Conservation (phyloP, 2,797 vertebrate species). For the Pelodytes ibericus region DNA sequence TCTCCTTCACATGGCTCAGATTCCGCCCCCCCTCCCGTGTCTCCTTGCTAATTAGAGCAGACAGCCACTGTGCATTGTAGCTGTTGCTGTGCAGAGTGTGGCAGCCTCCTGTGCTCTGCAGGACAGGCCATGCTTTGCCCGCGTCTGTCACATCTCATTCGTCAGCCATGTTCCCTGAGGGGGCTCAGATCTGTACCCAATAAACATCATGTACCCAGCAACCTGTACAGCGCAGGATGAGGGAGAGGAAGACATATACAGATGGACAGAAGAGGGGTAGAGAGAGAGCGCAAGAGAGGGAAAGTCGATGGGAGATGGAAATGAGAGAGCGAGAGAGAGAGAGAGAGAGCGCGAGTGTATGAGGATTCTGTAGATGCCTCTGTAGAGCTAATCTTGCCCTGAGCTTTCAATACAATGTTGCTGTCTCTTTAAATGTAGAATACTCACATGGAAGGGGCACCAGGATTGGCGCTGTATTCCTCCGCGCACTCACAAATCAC, state of each 20-base stretch:
- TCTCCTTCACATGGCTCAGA: background rate
- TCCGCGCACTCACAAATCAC: slow-evolving; percentile 90
- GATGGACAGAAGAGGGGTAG: slow-evolving; percentile 12
- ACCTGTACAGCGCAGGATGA: slow-evolving; percentile 31
- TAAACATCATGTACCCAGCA: slow-evolving; percentile 38
- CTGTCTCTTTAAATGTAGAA: background rate
- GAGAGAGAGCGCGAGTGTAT: no score
- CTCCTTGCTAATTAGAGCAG: slow-evolving; percentile 38
- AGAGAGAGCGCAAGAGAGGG: background rate
- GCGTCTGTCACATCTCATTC: slow-evolving; percentile 46
- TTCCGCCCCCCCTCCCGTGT: no score
- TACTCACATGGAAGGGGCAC: slow-evolving; percentile 87
- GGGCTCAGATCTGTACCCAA: slow-evolving; percentile 24
- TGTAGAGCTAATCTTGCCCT: background rate
- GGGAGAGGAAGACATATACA: slow-evolving; percentile 11
- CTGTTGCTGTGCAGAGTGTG: slow-evolving; percentile 35
- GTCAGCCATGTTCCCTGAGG: slow-evolving; percentile 35
- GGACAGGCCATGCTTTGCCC: slow-evolving; percentile 28
- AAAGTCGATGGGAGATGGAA: background rate
- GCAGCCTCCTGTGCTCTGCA: slow-evolving; percentile 39
- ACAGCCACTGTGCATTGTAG: slow-evolving; percentile 40
- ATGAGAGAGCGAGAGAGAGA: no score
- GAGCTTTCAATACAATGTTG: background rate
- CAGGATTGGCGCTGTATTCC: slow-evolving; percentile 76
- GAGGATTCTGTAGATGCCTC: no score